Base-by-base conservation (phyloP, 2,113 vertebrate genomes). In the Rhineura floridana region DNA sequence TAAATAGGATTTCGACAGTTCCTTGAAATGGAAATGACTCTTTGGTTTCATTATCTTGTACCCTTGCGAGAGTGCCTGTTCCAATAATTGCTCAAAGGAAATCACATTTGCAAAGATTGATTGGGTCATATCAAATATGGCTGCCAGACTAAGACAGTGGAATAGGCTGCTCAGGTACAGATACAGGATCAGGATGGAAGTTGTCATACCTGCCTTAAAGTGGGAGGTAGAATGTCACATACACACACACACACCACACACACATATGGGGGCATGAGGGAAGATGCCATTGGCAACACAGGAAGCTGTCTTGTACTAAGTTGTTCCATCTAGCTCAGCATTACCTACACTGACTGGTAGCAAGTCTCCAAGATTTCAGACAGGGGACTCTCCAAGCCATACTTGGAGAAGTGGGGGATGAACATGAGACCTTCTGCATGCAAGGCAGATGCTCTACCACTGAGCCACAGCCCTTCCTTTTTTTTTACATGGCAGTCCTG, bases 1-100 rank as follows among this genome's bases (percentile, higher is more conserved):
- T 92, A 95, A 95, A 94, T 83, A 94, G 91, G 91, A 87, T 94
- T 94, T 93, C 91, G 92, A 94, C 91, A 91, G 81, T 88, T 91
- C 80, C 83, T 92, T 9, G 67, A 89, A 95, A 90, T 78, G 93
- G 89, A 94, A 94, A 93, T 70, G 46, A 93, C 83, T 91, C 85
- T 90, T 86, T 89, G 90, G 91, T 95, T 94, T 90, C 70, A 84
- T 89, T 94, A 87, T 65, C 85, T 92, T 92, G 76, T 62, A 86
- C 63, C 81, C 33, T 77, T 59, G 42, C 79, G 75, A 73, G 87
- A 73, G 89, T 86, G 72, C 78, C 91, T 90, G 80, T 81, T 94
- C 76, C 84, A 86, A 93, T 84, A 84, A 88, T 81, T 89, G 79
- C 87, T 93, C 84, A 63, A 86, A 88, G 90, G 81, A 87, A 72